These are phyloP conservation scores for Euura lappo DNA, from an alignment of 1,140 invertebrate genomes.

Conservation along the genomic window DNA sequence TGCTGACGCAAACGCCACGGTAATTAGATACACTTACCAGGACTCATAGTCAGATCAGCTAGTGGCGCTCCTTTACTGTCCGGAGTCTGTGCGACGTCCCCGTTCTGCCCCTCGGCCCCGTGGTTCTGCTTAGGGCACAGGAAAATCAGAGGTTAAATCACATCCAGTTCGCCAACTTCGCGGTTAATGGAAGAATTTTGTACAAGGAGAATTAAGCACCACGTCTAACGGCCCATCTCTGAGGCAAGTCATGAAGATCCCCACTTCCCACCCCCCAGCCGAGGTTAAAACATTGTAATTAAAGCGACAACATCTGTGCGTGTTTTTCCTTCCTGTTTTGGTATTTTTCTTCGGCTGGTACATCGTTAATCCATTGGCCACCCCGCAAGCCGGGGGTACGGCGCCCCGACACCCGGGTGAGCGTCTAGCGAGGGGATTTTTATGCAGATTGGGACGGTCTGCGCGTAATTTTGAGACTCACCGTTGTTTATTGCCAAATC, in stretches of 20 bases:
- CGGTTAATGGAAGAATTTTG: background rate
- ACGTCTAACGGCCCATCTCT: background rate
- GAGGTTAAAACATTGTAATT: background rate
- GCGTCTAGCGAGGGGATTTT: conserved; percentile 31
- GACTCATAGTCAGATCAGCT: background rate
- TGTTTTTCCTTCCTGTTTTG: background rate
- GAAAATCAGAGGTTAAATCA: background rate
- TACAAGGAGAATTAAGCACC: background rate
- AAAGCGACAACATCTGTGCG: background rate
- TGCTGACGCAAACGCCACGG: conserved; percentile 58
- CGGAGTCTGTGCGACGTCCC: background rate
- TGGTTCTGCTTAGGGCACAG: background rate
- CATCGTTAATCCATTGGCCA: conserved; percentile 48
- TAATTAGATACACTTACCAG: conserved; percentile 60
- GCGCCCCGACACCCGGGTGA: conserved; percentile 15
- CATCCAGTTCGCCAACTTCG: too few species aligned
- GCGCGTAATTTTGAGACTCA: conserved; percentile 51
- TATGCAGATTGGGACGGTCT: conserved; percentile 41
- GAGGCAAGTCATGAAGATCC: background rate
- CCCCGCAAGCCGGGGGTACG: conserved; percentile 14
- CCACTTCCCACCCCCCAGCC: too few species aligned
- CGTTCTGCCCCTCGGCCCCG: too few species aligned
- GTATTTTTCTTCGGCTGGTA: conserved; percentile 24
- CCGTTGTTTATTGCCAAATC: conserved; percentile 58
- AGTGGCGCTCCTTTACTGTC: background rate